Base-by-base conservation (phyloP, 2,113 vertebrate species). In the Mugil cephalus region DNA sequence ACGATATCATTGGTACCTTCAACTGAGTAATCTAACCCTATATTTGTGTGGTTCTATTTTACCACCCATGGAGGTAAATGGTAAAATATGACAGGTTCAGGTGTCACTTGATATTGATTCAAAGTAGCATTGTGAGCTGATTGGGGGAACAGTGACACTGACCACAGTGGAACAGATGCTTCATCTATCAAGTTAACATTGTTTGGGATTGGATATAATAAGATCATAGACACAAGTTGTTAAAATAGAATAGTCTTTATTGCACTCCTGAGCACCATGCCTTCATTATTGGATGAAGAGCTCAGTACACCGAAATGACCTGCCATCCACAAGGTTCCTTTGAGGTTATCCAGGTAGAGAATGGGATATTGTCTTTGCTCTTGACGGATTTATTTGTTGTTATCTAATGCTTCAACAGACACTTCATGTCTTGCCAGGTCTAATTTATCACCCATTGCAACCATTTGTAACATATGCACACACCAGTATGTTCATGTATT, bases 261-360 rank as follows among this genome's bases (percentile, higher is more conserved):
- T 46, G 48, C n/a, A 11, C 52, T 10, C 39, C 35, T 74, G 15
- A 71, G 35, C 60, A 56, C 18, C 50, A 51, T 18, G 6, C 55
- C 19, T 67, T n/a, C n/a, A 52, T 52, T 56, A 58, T 19, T 42
- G 66, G 62, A 68, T 76, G 38, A 71, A 56, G 45, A 59, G 45
- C 76, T 79, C 36, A 21, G 52, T 74, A 52, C 48, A 70, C 60
- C 21, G 55, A 24, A 4, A 46, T 3, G 36, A 63, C 13, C 30
- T 34, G 5, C 10, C 38, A 30, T 50, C 19, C 35, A 34, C 46
- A 13, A 35, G n/a, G 18, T 14, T 40, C 1, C 14, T 64, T 59
- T 51, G 2, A 64, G 38, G 19, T 62, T 10, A 54, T 46, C 3
- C 14, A 36, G 35, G 1, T 12, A 35, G 15, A 38, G 4, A 71